phyloP scores from a whole-genome alignment of 2,888 invertebrate species.

The Callinectes sapidus region DNA sequence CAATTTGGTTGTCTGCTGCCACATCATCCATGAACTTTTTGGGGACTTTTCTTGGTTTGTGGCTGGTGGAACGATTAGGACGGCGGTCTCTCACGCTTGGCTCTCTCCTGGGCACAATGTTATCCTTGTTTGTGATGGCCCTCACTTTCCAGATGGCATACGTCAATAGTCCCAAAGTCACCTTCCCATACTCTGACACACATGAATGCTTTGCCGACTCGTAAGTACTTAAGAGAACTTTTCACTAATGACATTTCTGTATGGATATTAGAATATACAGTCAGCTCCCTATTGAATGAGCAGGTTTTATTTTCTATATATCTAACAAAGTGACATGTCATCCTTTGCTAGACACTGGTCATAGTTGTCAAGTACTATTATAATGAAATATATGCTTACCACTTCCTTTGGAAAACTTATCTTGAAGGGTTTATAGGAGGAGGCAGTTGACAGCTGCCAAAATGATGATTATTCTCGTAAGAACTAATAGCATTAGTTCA shows the following conservation, averaged over 20 bases:
- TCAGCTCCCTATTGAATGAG: neutral
- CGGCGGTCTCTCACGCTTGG: slow-evolving; percentile 75
- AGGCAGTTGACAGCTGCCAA: too few relatives aligned
- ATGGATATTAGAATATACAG: neutral
- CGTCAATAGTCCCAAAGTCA: slow-evolving; percentile 75
- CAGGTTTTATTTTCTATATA: too few relatives aligned
- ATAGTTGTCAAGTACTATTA: too few relatives aligned
- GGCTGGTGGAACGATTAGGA: slow-evolving; percentile 78
- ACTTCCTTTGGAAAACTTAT: too few relatives aligned
- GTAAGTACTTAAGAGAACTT: slow-evolving; percentile 54
- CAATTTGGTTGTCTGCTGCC: slow-evolving; percentile 78
- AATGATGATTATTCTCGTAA: too few relatives aligned
- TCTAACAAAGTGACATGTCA: too few relatives aligned
- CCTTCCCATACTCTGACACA: slow-evolving; percentile 41
- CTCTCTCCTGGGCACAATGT: slow-evolving; percentile 75
- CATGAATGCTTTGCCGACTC: slow-evolving; percentile 64
- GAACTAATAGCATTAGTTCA: too few relatives aligned
- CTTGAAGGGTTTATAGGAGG: too few relatives aligned
- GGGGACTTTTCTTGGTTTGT: slow-evolving; percentile 77
- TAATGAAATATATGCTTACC: too few relatives aligned
- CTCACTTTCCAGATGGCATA: slow-evolving; percentile 77
- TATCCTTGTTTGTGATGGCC: slow-evolving; percentile 76
- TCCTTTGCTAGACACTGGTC: too few relatives aligned
- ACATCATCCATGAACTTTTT: slow-evolving; percentile 77
- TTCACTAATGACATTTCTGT: neutral